Base-by-base conservation (phyloP, 2,888 invertebrate genomes). In the Notodonta ziczac region DNA sequence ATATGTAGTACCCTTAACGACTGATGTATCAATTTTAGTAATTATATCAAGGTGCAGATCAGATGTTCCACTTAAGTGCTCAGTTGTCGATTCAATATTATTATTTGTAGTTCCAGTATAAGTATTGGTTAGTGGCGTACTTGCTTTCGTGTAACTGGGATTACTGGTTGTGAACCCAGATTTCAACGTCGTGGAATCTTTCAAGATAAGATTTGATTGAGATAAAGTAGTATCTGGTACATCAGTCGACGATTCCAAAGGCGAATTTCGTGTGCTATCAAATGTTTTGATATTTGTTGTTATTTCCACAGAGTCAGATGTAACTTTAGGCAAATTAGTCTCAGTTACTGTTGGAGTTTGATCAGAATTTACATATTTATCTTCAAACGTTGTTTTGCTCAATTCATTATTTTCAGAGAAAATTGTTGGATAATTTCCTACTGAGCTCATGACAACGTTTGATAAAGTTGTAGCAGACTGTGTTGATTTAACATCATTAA, bases 121-220 rank as follows among this genome's bases (percentile, higher is more conserved):
- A 39, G 54, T 54, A 53, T 54, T 13, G 2, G 35, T 39, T 12
- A 53, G 35, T 8, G 8, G 12, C 9, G n/a, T 54, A 8, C 32
- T 39, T 39, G n/a, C n/a, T 39, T 39, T 54, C 14, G 54, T 54
- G 14, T 54, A 39, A 39, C 54, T 54, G 12, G 54, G 54, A 39
- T 13, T 13, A 52, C 40, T 54, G n/a, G 54, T 54, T 13, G 54
- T 54, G 14, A 54, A 54, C 13, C 54, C 54, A n/a, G 54, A 12
- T 54, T 54, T 54, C n/a, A 54, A 39, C 7, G 54, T 54, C 9
- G 54, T 54, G 13, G 54, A 54, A 24, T 54, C 54, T 54, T 54
- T 54, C 10, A 24, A 1, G 35, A 54, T 35, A 54, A 39, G n/a
- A 54, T 39, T 54, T 39, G 35, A 14, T 39, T 39, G 54, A 39